phyloP scores from a whole-genome alignment of 2,888 invertebrate species.

The Leucania comma region DNA sequence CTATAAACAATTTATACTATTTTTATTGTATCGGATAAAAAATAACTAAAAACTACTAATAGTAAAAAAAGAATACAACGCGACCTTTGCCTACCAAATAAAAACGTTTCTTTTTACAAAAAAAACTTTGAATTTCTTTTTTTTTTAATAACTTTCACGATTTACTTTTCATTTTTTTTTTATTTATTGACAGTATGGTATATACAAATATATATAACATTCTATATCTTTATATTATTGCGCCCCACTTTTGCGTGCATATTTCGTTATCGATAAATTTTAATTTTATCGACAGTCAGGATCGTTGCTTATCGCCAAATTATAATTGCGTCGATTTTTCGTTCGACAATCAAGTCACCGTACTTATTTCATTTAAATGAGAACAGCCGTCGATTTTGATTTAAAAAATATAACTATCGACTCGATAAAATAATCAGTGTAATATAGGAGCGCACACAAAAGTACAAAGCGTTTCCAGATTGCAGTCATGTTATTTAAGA shows the following conservation, averaged over 20 bases:
- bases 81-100: constrained; percentile 58
- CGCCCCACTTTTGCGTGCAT: constrained; percentile 57
- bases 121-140: constrained; percentile 37
- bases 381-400: constrained; percentile 57
- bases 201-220: constrained; percentile 65
- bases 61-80: constrained; percentile 74
- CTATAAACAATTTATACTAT: constrained; percentile 70
- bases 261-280: constrained; percentile 29
- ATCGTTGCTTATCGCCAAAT: constrained; percentile 33
- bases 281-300: constrained; percentile 34
- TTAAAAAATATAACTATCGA: constrained; percentile 64
- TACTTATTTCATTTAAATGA: constrained; percentile 40
- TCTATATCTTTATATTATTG: constrained; percentile 52
- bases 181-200: constrained; percentile 65
- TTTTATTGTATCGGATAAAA: constrained; percentile 84
- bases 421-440: constrained; percentile 40
- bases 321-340: constrained; percentile 36
- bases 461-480: constrained; percentile 56
- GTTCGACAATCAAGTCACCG: constrained; percentile 22
- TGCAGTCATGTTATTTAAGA: constrained; percentile 53
- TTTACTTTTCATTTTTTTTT: constrained; percentile 36
- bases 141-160: constrained; percentile 56
- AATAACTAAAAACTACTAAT: constrained; percentile 85
- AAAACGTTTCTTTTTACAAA: constrained; percentile 58
- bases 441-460: constrained; percentile 59